Evolutionary conservation across 2,113 vertebrate species (phyloP), one percentile per base, ranked within the genome.

Genomic region (Anarrhichthys ocellatus): DNA sequence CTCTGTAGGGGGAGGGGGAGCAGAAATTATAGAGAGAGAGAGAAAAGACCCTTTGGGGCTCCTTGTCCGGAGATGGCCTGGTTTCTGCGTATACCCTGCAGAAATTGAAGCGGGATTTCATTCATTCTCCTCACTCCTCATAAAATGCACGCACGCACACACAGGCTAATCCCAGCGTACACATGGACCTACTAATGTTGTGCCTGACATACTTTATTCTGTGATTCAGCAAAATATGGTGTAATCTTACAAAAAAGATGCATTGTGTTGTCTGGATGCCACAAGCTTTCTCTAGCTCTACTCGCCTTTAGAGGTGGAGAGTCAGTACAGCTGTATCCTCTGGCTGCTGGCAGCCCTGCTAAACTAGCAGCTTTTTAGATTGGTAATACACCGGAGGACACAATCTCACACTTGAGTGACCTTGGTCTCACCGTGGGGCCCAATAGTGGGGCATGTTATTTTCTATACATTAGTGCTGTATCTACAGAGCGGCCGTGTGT

Each of bases 361-460:
- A 88, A 87, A 46, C 65, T 73, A 63, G 87, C 84, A 82, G 83
- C 84, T 89, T 90, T 91, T 86, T 64, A 82, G 80, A 87, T 87
- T 73, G 68, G 78, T 90, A 89, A 86, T 81, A 72, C 88, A 82
- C 85, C 62, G 65, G 84, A 80, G 84, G 89, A 75, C 81, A 84
- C 86, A 92, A 91, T 92, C 86, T 93, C 90, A 91, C 89, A 92
- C 88, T 78, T 78, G 82, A 89, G 81, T 88, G 88, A 92, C 92
- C 86, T 89, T 85, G 87, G 69, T 72, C 44, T 66, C 80, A 91
- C 83, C 74, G 83, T 18, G 62, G 85, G 86, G 77, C 83, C 48
- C 72, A 69, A 58, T 44, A 74, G 76, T 52, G 78, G 62, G 73
- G 40, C 75, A 50, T 81, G 84, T 83, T 89, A 92, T 91, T 90